These are phyloP conservation scores for Channa argus DNA, from an alignment of 2,113 vertebrate genomes.

Conservation along the genomic window DNA sequence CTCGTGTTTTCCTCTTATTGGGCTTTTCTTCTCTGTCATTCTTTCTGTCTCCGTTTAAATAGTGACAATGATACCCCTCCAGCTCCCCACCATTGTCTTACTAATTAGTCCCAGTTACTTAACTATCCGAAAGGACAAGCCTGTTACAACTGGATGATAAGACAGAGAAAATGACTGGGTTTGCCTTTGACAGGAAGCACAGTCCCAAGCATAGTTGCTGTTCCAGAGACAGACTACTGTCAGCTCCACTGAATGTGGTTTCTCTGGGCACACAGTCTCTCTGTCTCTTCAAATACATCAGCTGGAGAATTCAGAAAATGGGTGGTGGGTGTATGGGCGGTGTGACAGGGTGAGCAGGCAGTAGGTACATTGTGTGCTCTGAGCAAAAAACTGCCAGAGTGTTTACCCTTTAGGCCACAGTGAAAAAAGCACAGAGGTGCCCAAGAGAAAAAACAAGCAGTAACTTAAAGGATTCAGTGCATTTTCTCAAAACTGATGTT, in stretches of 20 bases:
- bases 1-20: conserved; percentile 23
- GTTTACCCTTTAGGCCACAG: conserved; percentile 41
- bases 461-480: background rate
- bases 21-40: conserved; percentile 33
- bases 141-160: conserved; percentile 63
- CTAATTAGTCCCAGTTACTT: conserved; percentile 49
- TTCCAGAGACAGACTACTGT: conserved; percentile 48
- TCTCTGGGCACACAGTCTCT: conserved; percentile 62
- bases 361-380: conserved; percentile 56
- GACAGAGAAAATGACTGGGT: conserved; percentile 46
- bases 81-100: conserved; percentile 39
- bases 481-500: background rate
- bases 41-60: conserved; percentile 27
- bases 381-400: conserved; percentile 40
- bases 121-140: conserved; percentile 49
- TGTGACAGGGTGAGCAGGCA: conserved; percentile 40
- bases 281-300: conserved; percentile 75
- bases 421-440: conserved; percentile 26
- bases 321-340: conserved; percentile 51
- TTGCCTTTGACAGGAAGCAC: conserved; percentile 50
- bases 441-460: conserved; percentile 10
- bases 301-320: conserved; percentile 68
- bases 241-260: conserved; percentile 49
- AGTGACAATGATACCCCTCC: conserved; percentile 58
- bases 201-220: conserved; percentile 4